Percentiles rank a stretch among this genome's conserved stretches.
Conservation (phyloP, 2,888 invertebrate species). For the Leucania comma region DNA sequence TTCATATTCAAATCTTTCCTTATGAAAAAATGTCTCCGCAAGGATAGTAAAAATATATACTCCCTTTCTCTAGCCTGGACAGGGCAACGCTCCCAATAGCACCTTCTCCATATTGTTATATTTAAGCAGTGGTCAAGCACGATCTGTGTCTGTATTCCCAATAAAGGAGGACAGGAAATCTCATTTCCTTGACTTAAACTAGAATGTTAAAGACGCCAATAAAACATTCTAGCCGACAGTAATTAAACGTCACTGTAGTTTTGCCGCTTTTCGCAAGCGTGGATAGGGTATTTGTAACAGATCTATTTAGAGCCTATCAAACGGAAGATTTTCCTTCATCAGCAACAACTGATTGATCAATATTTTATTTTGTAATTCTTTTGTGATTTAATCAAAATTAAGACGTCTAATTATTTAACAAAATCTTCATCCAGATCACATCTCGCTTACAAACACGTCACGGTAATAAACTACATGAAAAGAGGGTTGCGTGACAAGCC, state of each 20-base stretch:
- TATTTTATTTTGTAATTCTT: not conserved
- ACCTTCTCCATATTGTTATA: slow-evolving; percentile 18
- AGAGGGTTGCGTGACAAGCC: slow-evolving; percentile 14
- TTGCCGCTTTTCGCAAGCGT: slow-evolving; percentile 13
- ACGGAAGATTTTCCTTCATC: not conserved
- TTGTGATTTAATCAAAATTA: not conserved
- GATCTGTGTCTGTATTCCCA: slow-evolving; percentile 30
- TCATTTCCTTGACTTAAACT: slow-evolving; percentile 43
- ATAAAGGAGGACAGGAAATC: slow-evolving; percentile 51
- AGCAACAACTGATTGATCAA: too few species aligned
- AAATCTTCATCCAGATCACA: slow-evolving; percentile 8
- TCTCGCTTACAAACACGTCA: slow-evolving; percentile 12
- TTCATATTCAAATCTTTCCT: not conserved
- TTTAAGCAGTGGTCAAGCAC: slow-evolving; percentile 1
- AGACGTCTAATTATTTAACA: not conserved
- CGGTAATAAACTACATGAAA: slow-evolving; percentile 16
- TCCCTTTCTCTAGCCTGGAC: not conserved
- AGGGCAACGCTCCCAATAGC: slow-evolving; percentile 31
- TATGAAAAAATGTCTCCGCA: not conserved
- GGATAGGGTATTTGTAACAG: not conserved
- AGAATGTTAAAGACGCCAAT: slow-evolving; percentile 32
- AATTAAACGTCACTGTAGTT: slow-evolving; percentile 19
- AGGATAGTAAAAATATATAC: not conserved
- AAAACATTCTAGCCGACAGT: slow-evolving; percentile 20
- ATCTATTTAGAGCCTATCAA: not conserved